A percentile compares a stretch with the other conserved stretches of the same genome.
Conservation (phyloP, 1,140 invertebrate species). For the Meloidogyne hapla region DNA sequence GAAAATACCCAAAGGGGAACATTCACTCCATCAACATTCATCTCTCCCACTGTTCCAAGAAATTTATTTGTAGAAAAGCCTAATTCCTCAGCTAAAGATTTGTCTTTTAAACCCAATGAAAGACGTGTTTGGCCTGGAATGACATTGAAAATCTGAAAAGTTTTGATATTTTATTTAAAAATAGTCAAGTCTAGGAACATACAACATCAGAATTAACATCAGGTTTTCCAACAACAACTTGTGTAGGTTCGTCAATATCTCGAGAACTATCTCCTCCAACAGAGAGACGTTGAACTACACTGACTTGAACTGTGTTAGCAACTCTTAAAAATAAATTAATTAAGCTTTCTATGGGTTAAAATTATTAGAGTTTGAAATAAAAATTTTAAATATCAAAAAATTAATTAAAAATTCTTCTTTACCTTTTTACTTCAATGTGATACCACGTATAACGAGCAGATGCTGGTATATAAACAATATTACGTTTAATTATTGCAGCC, state of each 20-base stretch:
- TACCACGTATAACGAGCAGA: constrained; percentile 61
- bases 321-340: constrained; percentile 30
- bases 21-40: constrained; percentile 52
- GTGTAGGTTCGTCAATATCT: constrained; percentile 48
- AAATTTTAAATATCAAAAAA: neutral
- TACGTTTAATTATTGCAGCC: constrained; percentile 55
- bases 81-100: constrained; percentile 41
- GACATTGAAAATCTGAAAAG: constrained; percentile 56
- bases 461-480: constrained; percentile 58
- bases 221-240: constrained; percentile 50
- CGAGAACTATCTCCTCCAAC: constrained; percentile 44
- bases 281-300: constrained; percentile 53
- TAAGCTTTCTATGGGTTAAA: too few relatives aligned
- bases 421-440: constrained; percentile 50
- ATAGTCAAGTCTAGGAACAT: neutral
- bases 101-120: constrained; percentile 43
- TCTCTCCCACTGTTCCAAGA: constrained; percentile 52
- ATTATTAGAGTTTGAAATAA: too few relatives aligned
- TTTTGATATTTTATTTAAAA: neutral
- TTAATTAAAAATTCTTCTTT: neutral
- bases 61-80: constrained; percentile 55
- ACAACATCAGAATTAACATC: constrained; percentile 47
- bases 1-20: constrained; percentile 58
- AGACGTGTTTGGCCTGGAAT: constrained; percentile 56
- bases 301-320: constrained; percentile 57